Evolutionary conservation across 92 coral and sea anemone species (phyloP).

Genomic region (Chrysogorgia sp.): DNA sequence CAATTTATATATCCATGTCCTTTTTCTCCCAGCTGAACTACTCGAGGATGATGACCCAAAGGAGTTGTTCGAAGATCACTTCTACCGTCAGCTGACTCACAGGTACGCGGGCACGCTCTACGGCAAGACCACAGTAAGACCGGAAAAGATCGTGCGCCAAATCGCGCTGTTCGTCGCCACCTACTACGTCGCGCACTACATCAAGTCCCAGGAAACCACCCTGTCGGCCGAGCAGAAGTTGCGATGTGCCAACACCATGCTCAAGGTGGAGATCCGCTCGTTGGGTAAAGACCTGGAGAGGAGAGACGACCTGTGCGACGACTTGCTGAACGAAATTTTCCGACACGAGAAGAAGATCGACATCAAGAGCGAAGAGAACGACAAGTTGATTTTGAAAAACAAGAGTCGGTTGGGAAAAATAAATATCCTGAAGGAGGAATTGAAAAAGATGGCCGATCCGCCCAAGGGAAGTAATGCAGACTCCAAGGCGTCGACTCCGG

Average conservation of each 20-base stretch:
- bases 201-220: neutral
- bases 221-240: slow-evolving; percentile 19
- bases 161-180: slow-evolving; percentile 38
- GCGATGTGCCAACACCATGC: slow-evolving; percentile 26
- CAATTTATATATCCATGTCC: neutral
- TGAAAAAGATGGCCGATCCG: slow-evolving; percentile 1
- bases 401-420: slow-evolving; percentile 35
- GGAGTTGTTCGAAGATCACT: slow-evolving; percentile 23
- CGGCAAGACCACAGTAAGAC: slow-evolving; percentile 27
- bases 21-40: neutral
- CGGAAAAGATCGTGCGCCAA: slow-evolving; percentile 32
- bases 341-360: slow-evolving; percentile 38
- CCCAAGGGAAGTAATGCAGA: neutral
- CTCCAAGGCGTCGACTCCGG: neutral
- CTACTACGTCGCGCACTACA: slow-evolving; percentile 19
- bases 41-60: slow-evolving; percentile 19
- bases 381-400: slow-evolving; percentile 26
- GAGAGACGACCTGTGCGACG: slow-evolving; percentile 35
- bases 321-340: slow-evolving; percentile 18
- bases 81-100: slow-evolving; percentile 30
- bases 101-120: slow-evolving; percentile 27
- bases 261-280: slow-evolving; percentile 29
- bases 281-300: slow-evolving; percentile 32
- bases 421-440: slow-evolving; percentile 12
- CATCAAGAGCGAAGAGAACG: slow-evolving; percentile 5